Conservation (phyloP, 2,888 invertebrate species). For the Ophion ventricosus region DNA sequence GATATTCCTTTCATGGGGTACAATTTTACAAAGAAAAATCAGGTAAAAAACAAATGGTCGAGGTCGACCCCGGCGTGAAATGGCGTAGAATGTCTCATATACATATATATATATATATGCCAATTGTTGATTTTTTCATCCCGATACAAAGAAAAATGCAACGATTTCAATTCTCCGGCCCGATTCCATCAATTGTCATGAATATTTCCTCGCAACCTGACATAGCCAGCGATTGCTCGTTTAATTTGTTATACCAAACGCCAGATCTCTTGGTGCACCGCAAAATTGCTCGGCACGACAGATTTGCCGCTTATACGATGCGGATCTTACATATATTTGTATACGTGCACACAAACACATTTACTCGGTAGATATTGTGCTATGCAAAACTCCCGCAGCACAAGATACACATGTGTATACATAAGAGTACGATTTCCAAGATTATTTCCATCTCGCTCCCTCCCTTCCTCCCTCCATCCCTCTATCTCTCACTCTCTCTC, state of each 20-base stretch:
- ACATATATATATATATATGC: background rate
- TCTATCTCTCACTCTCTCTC: background rate
- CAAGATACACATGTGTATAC: slow-evolving; percentile 6
- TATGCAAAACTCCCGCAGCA: slow-evolving; percentile 1
- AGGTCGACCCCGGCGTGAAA: no score
- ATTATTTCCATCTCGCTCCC: slow-evolving; percentile 60
- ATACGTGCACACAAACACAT: slow-evolving; percentile 5
- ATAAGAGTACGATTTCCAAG: slow-evolving; percentile 63
- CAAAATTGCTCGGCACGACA: slow-evolving; percentile 30
- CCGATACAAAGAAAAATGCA: slow-evolving; percentile 14
- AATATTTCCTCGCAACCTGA: slow-evolving; percentile 52
- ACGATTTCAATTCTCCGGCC: slow-evolving; percentile 24
- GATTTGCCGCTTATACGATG: slow-evolving; percentile 44
- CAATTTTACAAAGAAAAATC: no score
- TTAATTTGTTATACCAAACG: slow-evolving; percentile 52
- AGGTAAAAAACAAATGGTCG: no score
- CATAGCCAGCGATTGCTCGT: slow-evolving; percentile 17
- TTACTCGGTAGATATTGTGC: background rate
- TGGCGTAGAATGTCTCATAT: no score
- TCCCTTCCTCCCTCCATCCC: background rate
- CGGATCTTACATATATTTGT: slow-evolving; percentile 3
- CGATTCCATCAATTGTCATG: slow-evolving; percentile 35
- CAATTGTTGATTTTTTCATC: background rate
- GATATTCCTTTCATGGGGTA: no score
- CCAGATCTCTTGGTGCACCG: slow-evolving; percentile 10